Evolutionary conservation across 2,888 invertebrate genomes (phyloP), one percentile per base, ranked within the genome.

Genomic region (Rhagonycha lutea): DNA sequence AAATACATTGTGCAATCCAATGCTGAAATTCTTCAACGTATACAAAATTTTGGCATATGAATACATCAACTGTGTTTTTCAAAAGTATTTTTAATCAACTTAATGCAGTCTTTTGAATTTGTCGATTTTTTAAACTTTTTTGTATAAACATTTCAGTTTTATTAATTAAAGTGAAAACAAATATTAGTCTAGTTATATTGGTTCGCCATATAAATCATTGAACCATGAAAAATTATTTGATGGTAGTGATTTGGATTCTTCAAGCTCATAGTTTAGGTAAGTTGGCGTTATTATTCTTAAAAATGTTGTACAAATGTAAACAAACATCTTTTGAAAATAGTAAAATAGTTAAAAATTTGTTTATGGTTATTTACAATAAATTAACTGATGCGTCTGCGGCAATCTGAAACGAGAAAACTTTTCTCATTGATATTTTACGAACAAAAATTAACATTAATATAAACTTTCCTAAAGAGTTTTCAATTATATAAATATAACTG

Each of bases 141-240:
- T 63, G 65, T 69, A 73, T 71, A 73, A 71, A 73, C 73, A 76
- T 67, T 61, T 14, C 65, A 24, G 68, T 75, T 68, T 70, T 26
- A 60, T 65, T 65, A 65, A 65, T 65, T 65, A 4, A 47, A 47
- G 47, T 47, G 47, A 47, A 47, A 47, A 47, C 47, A 47, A 47
- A 47, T 47, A 47, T 47, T 47, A 8, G 47, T 65, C 63, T 14
- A 23, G 63, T 47, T 18, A 60, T 23, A 65, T 75, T 68, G 69
- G 12, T 70, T 67, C 24, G 10, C 60, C 61, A 24, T 18, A 73
- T 72, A 68, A 61, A 76, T 76, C 70, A 76, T 71, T 76, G 63
- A 73, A 77, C 65, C 71, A 77, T 77, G 77, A 71, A 74, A 74
- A 77, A 74, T 67, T 77, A 74, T 77, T 74, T 77, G 69, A 69